Evolutionary conservation across 2,888 invertebrate species (phyloP), one percentile per base, ranked within the genome.

Genomic region (Dicycla oo): DNA sequence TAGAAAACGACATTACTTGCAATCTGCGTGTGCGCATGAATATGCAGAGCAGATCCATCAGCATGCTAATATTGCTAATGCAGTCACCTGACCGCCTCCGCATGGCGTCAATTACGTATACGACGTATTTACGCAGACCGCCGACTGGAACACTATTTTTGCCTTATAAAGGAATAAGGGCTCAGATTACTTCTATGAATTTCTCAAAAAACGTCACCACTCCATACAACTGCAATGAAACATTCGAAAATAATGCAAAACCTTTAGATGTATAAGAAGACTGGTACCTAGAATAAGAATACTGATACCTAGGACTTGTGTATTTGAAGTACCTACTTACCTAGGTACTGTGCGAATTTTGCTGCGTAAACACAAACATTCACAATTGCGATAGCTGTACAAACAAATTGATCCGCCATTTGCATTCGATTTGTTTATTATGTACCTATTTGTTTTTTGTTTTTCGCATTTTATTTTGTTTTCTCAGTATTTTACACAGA

Each of bases 21-120:
- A 71, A 83, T 79, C 75, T 77, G 81, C 85, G 85, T 85, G 83
- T 77, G 78, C 75, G 80, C 85, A 88, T 91, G 87, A 91, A 90
- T 90, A 90, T 91, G 88, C 88, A 89, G 81, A 86, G 80, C 88
- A 87, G 75, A 91, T 89, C 90, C 86, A 91, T 91, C 91, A 89
- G 88, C 86, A 90, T 90, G 88, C 86, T 89, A 91, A 90, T 91
- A 78, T 81, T 90, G 88, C 86, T 89, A 91, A 90, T 91, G 79
- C 81, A 86, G 85, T 84, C 84, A 83, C 84, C 84, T 81, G 85
- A 84, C 86, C 81, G 81, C 87, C 76, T 73, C 78, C 74, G 69
- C 71, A 81, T 80, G 75, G 82, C 80, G 84, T 86, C 78, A 87
- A 87, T 89, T 85, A 86, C 85, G 83, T 70, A 84, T 67, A 69